Evolutionary conservation across 2,888 invertebrate species (phyloP).

Genomic region (Epinotia nisella): DNA sequence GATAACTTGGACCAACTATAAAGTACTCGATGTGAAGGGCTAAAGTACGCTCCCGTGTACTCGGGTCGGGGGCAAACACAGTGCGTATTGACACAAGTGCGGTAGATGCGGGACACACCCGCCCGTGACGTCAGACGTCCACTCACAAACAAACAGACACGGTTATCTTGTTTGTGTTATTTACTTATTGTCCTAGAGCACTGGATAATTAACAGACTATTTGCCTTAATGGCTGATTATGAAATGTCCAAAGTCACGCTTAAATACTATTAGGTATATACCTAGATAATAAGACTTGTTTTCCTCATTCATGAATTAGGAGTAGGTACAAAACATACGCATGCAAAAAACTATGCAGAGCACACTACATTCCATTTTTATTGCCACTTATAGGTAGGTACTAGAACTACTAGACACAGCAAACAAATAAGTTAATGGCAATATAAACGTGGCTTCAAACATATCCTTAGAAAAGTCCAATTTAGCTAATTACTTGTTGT

Average conservation of each 20-base stretch:
- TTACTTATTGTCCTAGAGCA: conserved; percentile 21
- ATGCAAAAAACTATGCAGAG: too few relatives aligned
- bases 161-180: conserved; percentile 9
- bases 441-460: too few relatives aligned
- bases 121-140: conserved; percentile 16
- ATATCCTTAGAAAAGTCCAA: too few relatives aligned
- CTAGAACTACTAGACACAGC: too few relatives aligned
- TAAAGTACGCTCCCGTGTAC: not conserved
- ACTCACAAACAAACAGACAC: not conserved
- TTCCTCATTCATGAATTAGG: not conserved
- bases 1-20: not conserved
- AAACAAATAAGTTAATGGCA: too few relatives aligned
- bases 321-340: not conserved
- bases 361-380: too few relatives aligned
- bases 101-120: not conserved
- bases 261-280: not conserved
- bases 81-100: not conserved
- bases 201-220: not conserved
- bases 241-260: not conserved
- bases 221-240: conserved; percentile 17
- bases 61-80: conserved; percentile 5
- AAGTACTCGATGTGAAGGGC: not conserved
- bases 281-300: not conserved
- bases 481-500: too few relatives aligned
- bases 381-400: too few relatives aligned